Evolutionary conservation across 1,140 invertebrate genomes (phyloP).

Genomic region (Triops cancriformis): DNA sequence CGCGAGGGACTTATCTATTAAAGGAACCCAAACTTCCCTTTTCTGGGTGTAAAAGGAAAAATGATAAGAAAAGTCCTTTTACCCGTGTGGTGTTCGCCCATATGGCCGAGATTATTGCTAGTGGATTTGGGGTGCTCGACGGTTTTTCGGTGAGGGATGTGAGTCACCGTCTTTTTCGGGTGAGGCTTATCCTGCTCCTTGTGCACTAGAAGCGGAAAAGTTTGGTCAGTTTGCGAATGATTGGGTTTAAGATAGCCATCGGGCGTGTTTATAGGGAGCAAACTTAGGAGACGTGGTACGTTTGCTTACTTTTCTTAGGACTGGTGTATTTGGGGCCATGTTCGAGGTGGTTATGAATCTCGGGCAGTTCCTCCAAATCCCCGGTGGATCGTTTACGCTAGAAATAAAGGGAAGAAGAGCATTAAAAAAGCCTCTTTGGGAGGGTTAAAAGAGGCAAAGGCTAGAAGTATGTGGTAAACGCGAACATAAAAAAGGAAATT

Average conservation of each 20-base stretch:
- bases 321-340: slow-evolving; percentile 8
- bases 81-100: not conserved
- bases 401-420: not conserved
- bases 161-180: not conserved
- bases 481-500: not conserved
- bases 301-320: slow-evolving; percentile 1
- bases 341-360: slow-evolving; percentile 9
- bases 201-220: not conserved
- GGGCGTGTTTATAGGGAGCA: too few species aligned
- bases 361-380: not conserved
- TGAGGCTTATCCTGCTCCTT: not conserved
- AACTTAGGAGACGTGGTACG: too few species aligned
- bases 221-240: not conserved
- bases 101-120: not conserved
- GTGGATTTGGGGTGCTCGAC: not conserved
- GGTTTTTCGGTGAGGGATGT: not conserved
- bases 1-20: not conserved
- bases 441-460: not conserved
- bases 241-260: too few species aligned
- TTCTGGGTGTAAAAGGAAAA: not conserved
- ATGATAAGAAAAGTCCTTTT: not conserved
- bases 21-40: not conserved
- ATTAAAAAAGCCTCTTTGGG: not conserved
- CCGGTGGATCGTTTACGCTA: slow-evolving; percentile 1
- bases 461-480: not conserved